Evolutionary conservation across 2,797 vertebrate species (phyloP).

Genomic region (Gadopsis bispinosus): DNA sequence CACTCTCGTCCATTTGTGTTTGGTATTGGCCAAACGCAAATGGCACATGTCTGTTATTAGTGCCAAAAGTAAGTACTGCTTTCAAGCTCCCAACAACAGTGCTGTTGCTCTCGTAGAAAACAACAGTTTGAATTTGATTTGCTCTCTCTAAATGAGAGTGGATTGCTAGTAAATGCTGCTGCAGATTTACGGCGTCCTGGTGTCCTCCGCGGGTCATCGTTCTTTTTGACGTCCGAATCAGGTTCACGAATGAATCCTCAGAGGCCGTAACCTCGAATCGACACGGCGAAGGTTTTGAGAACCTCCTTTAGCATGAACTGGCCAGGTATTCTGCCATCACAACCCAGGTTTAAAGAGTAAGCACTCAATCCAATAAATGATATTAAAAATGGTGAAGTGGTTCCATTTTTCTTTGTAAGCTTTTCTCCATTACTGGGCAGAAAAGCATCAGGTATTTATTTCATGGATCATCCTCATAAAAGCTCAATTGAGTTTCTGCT

Average conservation of each 20-base stretch:
- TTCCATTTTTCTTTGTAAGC: conserved; percentile 8
- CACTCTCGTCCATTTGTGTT: background rate
- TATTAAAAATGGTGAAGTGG: conserved; percentile 13
- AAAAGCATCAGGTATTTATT: conserved; percentile 23
- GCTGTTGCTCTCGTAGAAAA: background rate
- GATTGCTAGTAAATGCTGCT: conserved; percentile 17
- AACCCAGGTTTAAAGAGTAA: background rate
- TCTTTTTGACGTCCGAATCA: conserved; percentile 2
- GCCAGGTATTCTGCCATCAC: background rate
- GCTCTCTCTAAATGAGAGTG: conserved; percentile 2
- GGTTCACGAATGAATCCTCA: conserved; percentile 11
- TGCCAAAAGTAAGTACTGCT: background rate
- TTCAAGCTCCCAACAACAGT: background rate
- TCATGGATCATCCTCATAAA: conserved; percentile 44
- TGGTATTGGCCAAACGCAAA: background rate
- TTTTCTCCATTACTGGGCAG: conserved; percentile 14
- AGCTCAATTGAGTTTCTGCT: conserved; percentile 40
- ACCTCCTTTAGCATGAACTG: background rate
- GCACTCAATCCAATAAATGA: conserved; percentile 3
- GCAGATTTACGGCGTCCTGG: conserved; percentile 4
- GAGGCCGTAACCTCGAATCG: background rate
- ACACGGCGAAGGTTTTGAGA: background rate
- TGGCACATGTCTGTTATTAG: background rate
- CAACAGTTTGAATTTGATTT: conserved; percentile 15
- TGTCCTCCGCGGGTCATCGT: conserved; percentile 22